Base-by-base conservation (phyloP, 2,113 vertebrate species). In the Arvicanthis niloticus region DNA sequence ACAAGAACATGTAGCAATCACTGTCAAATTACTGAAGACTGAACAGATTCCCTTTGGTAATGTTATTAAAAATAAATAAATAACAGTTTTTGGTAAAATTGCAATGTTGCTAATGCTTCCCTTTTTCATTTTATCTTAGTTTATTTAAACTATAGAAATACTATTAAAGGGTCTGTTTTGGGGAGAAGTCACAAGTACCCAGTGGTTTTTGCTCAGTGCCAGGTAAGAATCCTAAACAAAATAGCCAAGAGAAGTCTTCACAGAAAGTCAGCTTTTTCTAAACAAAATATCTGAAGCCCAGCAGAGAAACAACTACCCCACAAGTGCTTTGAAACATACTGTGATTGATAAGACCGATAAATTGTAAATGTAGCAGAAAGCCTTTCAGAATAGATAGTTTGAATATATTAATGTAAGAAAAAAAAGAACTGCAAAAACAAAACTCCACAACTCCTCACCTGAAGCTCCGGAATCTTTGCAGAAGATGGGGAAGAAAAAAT, bases 1-100 rank as follows among this genome's bases (percentile, higher is more conserved):
- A 70, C 37, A 7, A 4, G 1, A 77, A 84, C 34, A 45, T 58
- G 8, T 78, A 10, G 76, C 62, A 91, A 82, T 3, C 42, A 84
- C 84, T 56, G 2, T 62, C 48, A 96, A 86, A 85, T 91, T 34
- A 70, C 29, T 88, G 29, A 87, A 91, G 92, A 78, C 91, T 12
- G 94, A 76, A 85, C 60, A 91, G 12, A 70, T 85, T 42, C 0
- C 21, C 24, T 48, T 67, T 13, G 42, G 5, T 58, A 80, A 81
- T 82, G 56, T 5, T 5, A 4, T 24, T 15, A 51, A 48, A 84
- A 37, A 45, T 68, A 70, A 2, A 72, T 67, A 0, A 53, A 26
- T 45, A 56, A 88, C 2, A 60, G 95, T 85, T 96, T 89, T 17
- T 70, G 29, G 7, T 86, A 73, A 72, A 65, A 70, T 78, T 96